phyloP scores from a whole-genome alignment of 2,888 invertebrate genomes.

The Rhagonycha fulva region DNA sequence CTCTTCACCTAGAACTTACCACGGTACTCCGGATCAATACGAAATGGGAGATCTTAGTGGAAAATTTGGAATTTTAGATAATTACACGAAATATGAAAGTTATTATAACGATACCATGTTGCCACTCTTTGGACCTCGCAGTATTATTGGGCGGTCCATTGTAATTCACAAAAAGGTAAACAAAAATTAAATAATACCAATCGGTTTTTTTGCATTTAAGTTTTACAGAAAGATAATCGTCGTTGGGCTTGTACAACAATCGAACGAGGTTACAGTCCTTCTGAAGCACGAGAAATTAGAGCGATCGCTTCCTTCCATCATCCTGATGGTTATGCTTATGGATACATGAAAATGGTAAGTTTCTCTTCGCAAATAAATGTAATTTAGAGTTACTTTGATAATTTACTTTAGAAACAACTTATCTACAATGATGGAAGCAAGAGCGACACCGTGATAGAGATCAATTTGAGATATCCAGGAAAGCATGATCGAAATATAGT shows the following conservation, averaged over 20 bases:
- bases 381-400: neutral
- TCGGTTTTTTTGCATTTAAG: neutral
- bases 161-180: slow-evolving; percentile 75
- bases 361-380: neutral
- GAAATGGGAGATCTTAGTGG: slow-evolving; percentile 84
- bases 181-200: neutral
- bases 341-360: slow-evolving; percentile 80
- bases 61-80: slow-evolving; percentile 80
- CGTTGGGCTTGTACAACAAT: slow-evolving; percentile 87
- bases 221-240: slow-evolving; percentile 56
- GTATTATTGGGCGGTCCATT: slow-evolving; percentile 84
- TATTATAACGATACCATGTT: slow-evolving; percentile 80
- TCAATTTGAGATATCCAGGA: slow-evolving; percentile 87
- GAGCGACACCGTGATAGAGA: slow-evolving; percentile 89
- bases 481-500: slow-evolving; percentile 81
- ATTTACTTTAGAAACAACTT: slow-evolving; percentile 72
- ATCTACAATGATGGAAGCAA: slow-evolving; percentile 84
- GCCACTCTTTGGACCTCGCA: slow-evolving; percentile 79
- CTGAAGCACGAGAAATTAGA: slow-evolving; percentile 82
- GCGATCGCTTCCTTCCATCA: slow-evolving; percentile 92
- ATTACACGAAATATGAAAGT: slow-evolving; percentile 61
- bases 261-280: slow-evolving; percentile 85
- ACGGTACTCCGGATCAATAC: slow-evolving; percentile 83
- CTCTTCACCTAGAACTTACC: slow-evolving; percentile 59
- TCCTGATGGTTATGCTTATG: slow-evolving; percentile 81